Percentiles rank a stretch among this genome's conserved stretches.
Conservation (phyloP, 1,140 invertebrate genomes). For the Oppia nitens region DNA sequence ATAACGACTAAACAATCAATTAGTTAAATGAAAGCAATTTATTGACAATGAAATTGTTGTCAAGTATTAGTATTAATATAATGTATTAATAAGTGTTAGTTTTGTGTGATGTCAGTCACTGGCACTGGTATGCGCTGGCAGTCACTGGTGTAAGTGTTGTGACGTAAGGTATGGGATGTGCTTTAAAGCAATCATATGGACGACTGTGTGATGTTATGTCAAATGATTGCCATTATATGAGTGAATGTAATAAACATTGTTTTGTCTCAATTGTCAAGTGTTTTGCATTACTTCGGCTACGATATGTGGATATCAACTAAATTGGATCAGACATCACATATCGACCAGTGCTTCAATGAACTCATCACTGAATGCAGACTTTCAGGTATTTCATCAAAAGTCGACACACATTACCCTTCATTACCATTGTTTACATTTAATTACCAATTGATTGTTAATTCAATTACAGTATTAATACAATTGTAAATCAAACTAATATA, state of each 20-base stretch:
- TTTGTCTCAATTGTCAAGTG: not conserved
- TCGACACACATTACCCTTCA: not conserved
- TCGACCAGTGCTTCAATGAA: slow-evolving; percentile 44
- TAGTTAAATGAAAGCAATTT: too few relatives aligned
- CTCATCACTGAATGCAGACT: slow-evolving; percentile 48
- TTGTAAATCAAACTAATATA: not conserved
- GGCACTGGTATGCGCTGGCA: too few relatives aligned
- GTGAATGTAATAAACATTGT: not conserved
- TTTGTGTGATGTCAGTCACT: too few relatives aligned
- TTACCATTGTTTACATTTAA: not conserved
- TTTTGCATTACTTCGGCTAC: not conserved
- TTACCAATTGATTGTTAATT: not conserved
- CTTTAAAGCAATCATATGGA: not conserved
- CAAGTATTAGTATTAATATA: too few relatives aligned
- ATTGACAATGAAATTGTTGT: too few relatives aligned
- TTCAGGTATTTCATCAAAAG: slow-evolving; percentile 24
- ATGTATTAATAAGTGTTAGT: too few relatives aligned
- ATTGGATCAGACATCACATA: slow-evolving; percentile 31
- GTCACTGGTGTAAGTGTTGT: too few relatives aligned
- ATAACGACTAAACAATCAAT: too few relatives aligned
- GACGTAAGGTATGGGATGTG: too few relatives aligned
- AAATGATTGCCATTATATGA: too few relatives aligned
- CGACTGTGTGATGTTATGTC: too few relatives aligned
- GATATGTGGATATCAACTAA: slow-evolving; percentile 32
- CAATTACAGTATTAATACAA: not conserved